These are phyloP conservation scores for Nesoenas mayeri DNA, from an alignment of 2,113 vertebrate genomes.

Conservation along the genomic window DNA sequence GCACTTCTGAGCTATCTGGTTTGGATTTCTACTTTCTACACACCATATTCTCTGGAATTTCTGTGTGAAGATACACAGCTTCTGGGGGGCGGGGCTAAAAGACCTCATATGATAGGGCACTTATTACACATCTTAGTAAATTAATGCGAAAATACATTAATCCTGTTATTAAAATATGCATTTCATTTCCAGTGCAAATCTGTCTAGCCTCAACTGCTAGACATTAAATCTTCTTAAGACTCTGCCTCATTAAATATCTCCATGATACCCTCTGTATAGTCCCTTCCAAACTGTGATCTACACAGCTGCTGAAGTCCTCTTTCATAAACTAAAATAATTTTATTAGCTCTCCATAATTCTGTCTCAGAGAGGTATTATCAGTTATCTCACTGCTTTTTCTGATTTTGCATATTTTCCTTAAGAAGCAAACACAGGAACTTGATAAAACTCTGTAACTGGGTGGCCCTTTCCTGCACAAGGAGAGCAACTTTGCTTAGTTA, in stretches of 20 bases:
- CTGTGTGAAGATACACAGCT: background rate
- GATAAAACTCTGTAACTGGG: background rate
- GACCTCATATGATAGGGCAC: background rate
- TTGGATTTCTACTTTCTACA: background rate
- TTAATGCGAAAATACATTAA: background rate
- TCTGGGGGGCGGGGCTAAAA: background rate
- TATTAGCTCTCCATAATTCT: background rate
- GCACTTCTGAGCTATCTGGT: background rate
- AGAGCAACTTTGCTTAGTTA: background rate
- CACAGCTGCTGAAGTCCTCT: background rate
- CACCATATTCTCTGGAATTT: background rate
- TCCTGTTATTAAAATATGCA: background rate
- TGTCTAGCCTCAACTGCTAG: background rate
- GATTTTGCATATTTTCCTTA: background rate
- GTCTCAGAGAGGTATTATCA: background rate
- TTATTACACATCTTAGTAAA: background rate
- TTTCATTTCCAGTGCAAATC: background rate
- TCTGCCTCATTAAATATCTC: background rate
- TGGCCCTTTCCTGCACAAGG: background rate
- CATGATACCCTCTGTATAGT: background rate
- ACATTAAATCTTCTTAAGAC: background rate
- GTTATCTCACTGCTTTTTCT: background rate
- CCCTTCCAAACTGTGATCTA: background rate
- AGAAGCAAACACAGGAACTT: fast-evolving
- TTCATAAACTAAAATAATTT: background rate